Base-by-base conservation (phyloP, 2,113 vertebrate species). In the Epinephelus fuscoguttatus region DNA sequence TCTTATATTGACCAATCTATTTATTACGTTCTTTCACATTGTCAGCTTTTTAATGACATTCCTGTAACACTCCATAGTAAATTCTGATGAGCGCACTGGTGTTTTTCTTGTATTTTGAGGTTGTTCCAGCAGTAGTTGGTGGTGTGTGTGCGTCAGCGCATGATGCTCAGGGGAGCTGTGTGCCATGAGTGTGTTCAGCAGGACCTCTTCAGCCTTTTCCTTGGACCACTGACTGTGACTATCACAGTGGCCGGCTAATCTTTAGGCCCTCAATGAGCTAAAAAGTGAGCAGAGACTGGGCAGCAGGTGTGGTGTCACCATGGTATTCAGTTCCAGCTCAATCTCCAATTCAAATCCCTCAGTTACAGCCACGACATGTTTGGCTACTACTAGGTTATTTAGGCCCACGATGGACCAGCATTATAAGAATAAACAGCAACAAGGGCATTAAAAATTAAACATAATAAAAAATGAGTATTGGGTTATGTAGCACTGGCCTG, bases 171-270 rank as follows among this genome's bases (percentile, higher is more conserved):
- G 57, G 30, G 33, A 56, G 67, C 74, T 64, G 14, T 33, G 37
- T 42, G 18, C 30, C 45, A 56, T 25, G 27, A 62, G 25, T 30
- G 57, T 62, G 74, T 81, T 73, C 78, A 59, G 79, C 70, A 61
- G 82, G 70, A 83, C 72, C 71, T 55, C 64, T 56, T 78, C 49
- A 66, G 75, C 76, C 67, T 61, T 78, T 70, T 82, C 57, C 69
- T 63, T 72, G 83, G 83, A 78, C 73, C 83, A 45, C 84, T 76
- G 79, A 75, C 85, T 77, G 79, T 80, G 81, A 85, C 76, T 33
- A 30, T 63, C 55, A 33, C 56, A 40, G 80, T 42, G 62, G 67
- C 86, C 4, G 25, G 59, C 42, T 74, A 80, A 85, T 84, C 82
- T 64, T 77, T 42, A 49, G 77, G 62, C 45, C 64, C 74, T 69